Evolutionary conservation across 2,888 invertebrate genomes (phyloP).

Genomic region (Athripsodes cinereus): DNA sequence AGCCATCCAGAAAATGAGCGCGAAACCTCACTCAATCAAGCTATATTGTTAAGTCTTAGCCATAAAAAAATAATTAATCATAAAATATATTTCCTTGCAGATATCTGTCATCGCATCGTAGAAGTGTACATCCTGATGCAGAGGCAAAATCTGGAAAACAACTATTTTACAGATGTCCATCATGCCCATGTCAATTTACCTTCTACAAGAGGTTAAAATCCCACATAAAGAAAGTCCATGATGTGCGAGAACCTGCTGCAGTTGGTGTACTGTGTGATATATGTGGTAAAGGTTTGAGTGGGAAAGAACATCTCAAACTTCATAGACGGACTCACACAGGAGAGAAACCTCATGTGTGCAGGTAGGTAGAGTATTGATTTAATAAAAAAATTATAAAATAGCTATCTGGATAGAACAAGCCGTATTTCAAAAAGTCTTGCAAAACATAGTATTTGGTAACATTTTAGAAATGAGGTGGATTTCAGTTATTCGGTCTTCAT

Average conservation of each 20-base stretch:
- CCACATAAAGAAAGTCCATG: conserved; percentile 37
- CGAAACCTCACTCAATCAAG: no score
- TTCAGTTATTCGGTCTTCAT: no score
- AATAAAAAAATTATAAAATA: no score
- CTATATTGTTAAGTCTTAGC: no score
- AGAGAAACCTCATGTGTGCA: conserved; percentile 43
- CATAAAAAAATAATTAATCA: no score
- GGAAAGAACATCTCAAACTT: conserved; percentile 47
- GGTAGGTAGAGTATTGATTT: no score
- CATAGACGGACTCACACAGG: conserved; percentile 50
- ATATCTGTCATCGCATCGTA: conserved; percentile 48
- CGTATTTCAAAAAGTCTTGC: no score
- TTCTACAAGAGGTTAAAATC: conserved; percentile 25
- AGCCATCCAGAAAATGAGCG: no score
- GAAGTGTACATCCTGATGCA: conserved; percentile 45
- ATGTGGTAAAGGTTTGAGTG: conserved; percentile 52
- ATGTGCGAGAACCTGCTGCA: conserved; percentile 32
- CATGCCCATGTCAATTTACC: conserved; percentile 41
- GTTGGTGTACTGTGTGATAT: conserved; percentile 49
- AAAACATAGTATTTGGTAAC: no score
- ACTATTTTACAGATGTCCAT: conserved; percentile 40
- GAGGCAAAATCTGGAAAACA: conserved; percentile 34
- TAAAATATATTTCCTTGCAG: no score
- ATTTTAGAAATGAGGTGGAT: no score
- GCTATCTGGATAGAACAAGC: no score